phyloP scores from a whole-genome alignment of 2,797 vertebrate species.

The Varecia variegata region DNA sequence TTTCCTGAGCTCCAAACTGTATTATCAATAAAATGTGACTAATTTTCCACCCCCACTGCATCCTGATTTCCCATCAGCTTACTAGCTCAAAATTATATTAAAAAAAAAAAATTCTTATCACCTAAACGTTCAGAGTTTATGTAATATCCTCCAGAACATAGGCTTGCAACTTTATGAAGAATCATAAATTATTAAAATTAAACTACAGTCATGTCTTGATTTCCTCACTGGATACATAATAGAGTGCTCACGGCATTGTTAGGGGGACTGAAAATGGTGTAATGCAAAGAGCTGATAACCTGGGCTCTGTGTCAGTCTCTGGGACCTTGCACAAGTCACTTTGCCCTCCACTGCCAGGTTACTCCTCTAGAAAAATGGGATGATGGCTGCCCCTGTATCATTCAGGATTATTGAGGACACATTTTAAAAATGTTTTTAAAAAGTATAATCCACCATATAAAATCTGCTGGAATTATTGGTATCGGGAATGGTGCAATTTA shows the following conservation, averaged over 20 bases:
- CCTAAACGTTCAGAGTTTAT: conserved; percentile 10
- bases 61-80: background rate
- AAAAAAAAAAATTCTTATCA: background rate
- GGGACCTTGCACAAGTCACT: background rate
- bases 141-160: background rate
- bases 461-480: conserved; percentile 31
- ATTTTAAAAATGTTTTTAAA: background rate
- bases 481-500: conserved; percentile 36
- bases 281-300: background rate
- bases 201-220: background rate
- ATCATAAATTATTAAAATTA: conserved; percentile 58
- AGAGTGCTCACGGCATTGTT: background rate
- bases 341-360: background rate
- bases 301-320: background rate
- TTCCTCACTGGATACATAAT: background rate
- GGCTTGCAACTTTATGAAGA: conserved; percentile 2
- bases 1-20: background rate
- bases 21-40: conserved; percentile 30
- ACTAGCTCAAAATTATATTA: background rate
- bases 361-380: background rate
- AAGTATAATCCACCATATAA: conserved; percentile 14
- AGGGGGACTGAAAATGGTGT: background rate
- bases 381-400: background rate
- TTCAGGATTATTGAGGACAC: background rate
- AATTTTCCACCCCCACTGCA: background rate